Evolutionary conservation across 2,888 invertebrate species (phyloP).

Genomic region (Cerastis rubricosa): DNA sequence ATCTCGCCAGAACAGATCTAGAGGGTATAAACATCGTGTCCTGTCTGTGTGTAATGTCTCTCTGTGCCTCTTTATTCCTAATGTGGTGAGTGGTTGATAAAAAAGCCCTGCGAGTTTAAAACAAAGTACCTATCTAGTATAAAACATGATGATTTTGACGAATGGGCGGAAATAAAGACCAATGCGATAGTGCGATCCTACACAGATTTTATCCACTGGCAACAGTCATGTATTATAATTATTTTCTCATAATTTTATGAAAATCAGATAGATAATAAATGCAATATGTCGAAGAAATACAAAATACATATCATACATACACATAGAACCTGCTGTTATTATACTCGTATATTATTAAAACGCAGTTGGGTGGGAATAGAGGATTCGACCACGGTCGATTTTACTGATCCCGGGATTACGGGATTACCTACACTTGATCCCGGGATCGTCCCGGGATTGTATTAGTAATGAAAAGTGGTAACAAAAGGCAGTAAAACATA

Average conservation of each 20-base stretch:
- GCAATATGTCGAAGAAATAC: neutral
- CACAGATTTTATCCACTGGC: neutral
- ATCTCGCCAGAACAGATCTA: neutral
- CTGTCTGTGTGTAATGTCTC: neutral
- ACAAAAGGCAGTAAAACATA: too few species aligned
- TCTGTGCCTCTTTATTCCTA: neutral
- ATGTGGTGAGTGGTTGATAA: neutral
- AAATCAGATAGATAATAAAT: neutral
- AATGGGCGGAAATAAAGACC: neutral
- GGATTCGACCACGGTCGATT: too few species aligned
- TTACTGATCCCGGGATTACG: too few species aligned
- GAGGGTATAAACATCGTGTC: neutral
- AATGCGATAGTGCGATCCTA: slow-evolving; percentile 6
- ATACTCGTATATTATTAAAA: too few species aligned
- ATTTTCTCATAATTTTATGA: neutral
- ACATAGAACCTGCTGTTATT: too few species aligned
- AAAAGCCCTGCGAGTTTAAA: slow-evolving; percentile 8
- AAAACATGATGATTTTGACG: neutral
- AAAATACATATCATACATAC: too few species aligned
- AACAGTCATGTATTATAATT: neutral
- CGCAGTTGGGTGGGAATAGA: too few species aligned
- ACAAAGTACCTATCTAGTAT: neutral
- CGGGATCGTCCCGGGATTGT: too few species aligned
- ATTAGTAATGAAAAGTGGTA: too few species aligned
- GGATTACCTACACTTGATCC: too few species aligned